phyloP scores from a whole-genome alignment of 2,797 vertebrate species.

The Loris lydekkerianus region DNA sequence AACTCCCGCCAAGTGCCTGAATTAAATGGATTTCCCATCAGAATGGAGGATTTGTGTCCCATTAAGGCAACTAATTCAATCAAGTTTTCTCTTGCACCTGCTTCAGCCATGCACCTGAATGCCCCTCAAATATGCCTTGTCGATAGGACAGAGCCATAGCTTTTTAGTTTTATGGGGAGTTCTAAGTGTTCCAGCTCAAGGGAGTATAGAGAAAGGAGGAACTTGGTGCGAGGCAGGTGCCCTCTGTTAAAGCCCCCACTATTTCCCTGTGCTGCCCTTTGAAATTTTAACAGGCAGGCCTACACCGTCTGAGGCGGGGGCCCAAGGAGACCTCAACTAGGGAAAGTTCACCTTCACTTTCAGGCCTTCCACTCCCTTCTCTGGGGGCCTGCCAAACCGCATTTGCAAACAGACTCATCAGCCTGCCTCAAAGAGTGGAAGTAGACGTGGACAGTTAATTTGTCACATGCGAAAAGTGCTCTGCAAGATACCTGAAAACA shows the following conservation, averaged over 20 bases:
- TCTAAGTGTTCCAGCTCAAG: not conserved
- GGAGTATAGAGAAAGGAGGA: not conserved
- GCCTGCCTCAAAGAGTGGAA: not conserved
- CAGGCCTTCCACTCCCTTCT: not conserved
- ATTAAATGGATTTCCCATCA: conserved; percentile 20
- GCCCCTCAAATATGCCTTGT: not conserved
- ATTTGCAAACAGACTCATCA: not conserved
- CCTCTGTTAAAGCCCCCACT: not conserved
- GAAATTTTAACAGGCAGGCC: not conserved
- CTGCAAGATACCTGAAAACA: not conserved
- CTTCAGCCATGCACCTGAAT: not conserved
- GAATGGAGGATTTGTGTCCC: not conserved
- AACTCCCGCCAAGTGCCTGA: not conserved
- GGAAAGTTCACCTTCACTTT: not conserved
- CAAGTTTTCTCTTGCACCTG: not conserved
- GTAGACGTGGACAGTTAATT: not conserved
- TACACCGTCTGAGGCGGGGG: not conserved
- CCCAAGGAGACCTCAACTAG: not conserved
- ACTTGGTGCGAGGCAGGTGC: fast-evolving
- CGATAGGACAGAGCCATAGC: not conserved
- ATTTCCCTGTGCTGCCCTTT: not conserved
- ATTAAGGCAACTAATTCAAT: not conserved
- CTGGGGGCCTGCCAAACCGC: not conserved
- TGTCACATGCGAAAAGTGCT: not conserved
- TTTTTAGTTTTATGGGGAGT: not conserved